Evolutionary conservation across 2,797 vertebrate species (phyloP).

Genomic region (Anabacerthia variegaticeps): DNA sequence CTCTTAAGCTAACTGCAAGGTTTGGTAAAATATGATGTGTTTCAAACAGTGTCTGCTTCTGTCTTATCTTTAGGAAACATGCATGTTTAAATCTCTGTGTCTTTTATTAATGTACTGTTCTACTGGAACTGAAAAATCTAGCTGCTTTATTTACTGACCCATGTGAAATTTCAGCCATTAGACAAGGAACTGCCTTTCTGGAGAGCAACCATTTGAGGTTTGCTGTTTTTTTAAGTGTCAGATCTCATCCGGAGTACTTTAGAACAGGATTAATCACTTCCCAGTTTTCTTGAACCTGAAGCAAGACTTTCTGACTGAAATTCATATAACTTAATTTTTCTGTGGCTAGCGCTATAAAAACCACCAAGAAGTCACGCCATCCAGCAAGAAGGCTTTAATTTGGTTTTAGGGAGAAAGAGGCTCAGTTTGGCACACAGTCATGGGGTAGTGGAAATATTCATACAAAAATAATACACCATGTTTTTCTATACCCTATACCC

Average conservation of each 20-base stretch:
- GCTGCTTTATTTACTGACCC: background rate
- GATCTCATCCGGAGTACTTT: conserved; percentile 63
- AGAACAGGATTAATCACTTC: conserved; percentile 68
- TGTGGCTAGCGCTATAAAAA: conserved; percentile 46
- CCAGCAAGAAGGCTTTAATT: conserved; percentile 25
- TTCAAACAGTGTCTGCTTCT: background rate
- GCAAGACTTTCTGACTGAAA: conserved; percentile 53
- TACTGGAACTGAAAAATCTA: background rate
- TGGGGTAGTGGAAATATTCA: conserved; percentile 14
- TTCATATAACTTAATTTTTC: conserved; percentile 52
- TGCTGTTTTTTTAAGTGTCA: background rate
- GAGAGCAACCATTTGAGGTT: background rate
- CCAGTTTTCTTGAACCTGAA: conserved; percentile 61
- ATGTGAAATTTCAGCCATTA: background rate
- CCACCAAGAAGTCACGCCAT: conserved; percentile 49
- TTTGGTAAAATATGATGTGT: background rate
- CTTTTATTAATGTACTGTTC: background rate
- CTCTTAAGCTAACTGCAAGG: background rate
- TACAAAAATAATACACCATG: background rate
- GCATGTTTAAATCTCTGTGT: background rate
- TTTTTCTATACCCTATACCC: background rate
- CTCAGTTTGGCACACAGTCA: conserved; percentile 26
- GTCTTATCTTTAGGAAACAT: background rate
- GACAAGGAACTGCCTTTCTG: background rate
- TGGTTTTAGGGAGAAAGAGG: conserved; percentile 21